Evolutionary conservation across 1,140 invertebrate species (phyloP).

Genomic region (Brachionus rotundiformis): DNA sequence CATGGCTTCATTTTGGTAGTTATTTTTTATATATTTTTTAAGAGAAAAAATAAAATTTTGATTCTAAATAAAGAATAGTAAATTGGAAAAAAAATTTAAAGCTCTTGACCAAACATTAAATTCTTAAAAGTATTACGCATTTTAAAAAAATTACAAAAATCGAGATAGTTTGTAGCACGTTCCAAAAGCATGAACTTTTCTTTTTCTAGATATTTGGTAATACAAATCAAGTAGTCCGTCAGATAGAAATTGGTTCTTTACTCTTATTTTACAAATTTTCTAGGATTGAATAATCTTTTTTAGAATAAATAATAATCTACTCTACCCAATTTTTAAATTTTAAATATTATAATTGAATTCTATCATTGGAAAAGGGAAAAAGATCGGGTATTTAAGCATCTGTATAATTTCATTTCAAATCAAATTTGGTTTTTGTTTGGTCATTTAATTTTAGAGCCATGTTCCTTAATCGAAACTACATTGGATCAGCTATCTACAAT

Average conservation of each 20-base stretch:
- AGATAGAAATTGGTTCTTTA: background rate
- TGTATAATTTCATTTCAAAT: background rate
- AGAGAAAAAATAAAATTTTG: too few relatives aligned
- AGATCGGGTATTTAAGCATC: background rate
- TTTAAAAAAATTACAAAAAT: too few relatives aligned
- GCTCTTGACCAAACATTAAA: too few relatives aligned
- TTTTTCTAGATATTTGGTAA: too few relatives aligned
- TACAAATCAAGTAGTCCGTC: too few relatives aligned
- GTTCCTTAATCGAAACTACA: background rate
- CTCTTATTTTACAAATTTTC: background rate
- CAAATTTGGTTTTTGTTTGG: background rate
- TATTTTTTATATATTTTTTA: too few relatives aligned
- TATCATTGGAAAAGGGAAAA: background rate
- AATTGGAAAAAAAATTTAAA: too few relatives aligned
- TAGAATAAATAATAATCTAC: background rate
- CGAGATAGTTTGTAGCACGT: too few relatives aligned
- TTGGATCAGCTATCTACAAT: background rate
- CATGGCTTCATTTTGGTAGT: too few relatives aligned
- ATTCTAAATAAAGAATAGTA: too few relatives aligned
- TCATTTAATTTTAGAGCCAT: background rate
- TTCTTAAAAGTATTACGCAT: too few relatives aligned
- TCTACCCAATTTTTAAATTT: background rate
- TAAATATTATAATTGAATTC: background rate
- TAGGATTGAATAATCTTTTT: background rate
- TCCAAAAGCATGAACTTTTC: too few relatives aligned